A percentile compares a stretch with the other conserved stretches of the same genome.
Conservation (phyloP, 2,113 vertebrate species). For the Cinclus mexicanus region DNA sequence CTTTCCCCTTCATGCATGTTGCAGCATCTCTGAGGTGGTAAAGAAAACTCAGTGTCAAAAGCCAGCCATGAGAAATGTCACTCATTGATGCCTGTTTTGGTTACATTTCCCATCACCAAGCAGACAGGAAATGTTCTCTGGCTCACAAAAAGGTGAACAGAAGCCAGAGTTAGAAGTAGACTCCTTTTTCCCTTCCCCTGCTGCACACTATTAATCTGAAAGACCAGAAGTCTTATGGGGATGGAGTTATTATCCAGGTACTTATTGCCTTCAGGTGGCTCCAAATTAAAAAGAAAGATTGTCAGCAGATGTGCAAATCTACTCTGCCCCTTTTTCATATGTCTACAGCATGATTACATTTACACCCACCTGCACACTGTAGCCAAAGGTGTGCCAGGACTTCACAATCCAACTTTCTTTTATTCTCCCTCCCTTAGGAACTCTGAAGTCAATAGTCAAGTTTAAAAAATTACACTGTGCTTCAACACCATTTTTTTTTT, state of each 20-base stretch:
- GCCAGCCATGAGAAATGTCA: conserved; percentile 36
- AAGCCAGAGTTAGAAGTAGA: conserved; percentile 68
- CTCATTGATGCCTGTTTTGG: not conserved
- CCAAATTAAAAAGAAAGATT: conserved; percentile 65
- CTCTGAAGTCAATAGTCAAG: fast-evolving
- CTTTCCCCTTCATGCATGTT: not conserved
- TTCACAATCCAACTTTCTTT: not conserved
- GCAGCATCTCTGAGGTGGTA: not conserved
- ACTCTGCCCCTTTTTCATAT: not conserved
- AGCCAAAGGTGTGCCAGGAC: not conserved
- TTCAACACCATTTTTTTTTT: not conserved
- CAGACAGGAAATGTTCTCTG: conserved; percentile 64
- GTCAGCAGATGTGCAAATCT: conserved; percentile 5
- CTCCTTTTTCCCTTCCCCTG: not conserved
- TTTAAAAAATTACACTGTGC: not conserved
- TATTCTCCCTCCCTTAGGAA: not conserved
- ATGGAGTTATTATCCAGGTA: conserved; percentile 55
- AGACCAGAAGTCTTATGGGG: conserved; percentile 54
- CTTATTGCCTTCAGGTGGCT: conserved; percentile 68
- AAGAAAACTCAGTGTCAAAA: not conserved
- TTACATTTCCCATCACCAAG: conserved; percentile 60
- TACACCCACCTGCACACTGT: not conserved
- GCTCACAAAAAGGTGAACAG: conserved; percentile 62
- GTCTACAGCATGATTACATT: not conserved
- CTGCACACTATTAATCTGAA: conserved; percentile 27